phyloP scores from a whole-genome alignment of 2,888 invertebrate species.

The Cremastinae sp. region DNA sequence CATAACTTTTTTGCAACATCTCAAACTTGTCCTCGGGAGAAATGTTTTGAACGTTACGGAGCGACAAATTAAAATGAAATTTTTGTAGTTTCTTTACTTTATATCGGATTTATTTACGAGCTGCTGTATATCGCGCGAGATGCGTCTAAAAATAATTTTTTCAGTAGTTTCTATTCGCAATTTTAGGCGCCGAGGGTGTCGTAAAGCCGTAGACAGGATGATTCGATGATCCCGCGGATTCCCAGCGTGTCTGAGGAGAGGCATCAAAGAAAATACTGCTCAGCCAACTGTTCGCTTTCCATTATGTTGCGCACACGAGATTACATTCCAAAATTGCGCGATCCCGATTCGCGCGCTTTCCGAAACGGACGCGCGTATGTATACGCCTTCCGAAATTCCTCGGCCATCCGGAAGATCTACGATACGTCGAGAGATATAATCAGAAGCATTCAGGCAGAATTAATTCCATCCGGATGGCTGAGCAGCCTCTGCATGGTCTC shows the following conservation, averaged over 20 bases:
- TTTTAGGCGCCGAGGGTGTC: too few relatives aligned
- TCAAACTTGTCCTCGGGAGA: too few relatives aligned
- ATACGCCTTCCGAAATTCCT: slow-evolving; percentile 32
- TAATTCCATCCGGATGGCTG: slow-evolving; percentile 36
- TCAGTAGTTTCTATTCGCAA: too few relatives aligned
- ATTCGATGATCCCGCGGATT: slow-evolving; percentile 19
- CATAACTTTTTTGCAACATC: too few relatives aligned
- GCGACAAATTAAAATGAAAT: too few relatives aligned
- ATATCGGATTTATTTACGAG: too few relatives aligned
- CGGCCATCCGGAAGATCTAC: slow-evolving; percentile 24
- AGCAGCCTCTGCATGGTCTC: too few relatives aligned
- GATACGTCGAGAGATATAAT: slow-evolving; percentile 42
- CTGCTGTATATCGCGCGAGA: too few relatives aligned
- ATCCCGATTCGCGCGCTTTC: slow-evolving; percentile 11
- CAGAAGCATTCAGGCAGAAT: slow-evolving; percentile 33
- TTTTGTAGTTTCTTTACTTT: too few relatives aligned
- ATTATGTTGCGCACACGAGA: slow-evolving; percentile 23
- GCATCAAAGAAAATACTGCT: slow-evolving; percentile 41
- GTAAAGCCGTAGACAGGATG: slow-evolving; percentile 17
- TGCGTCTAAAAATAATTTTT: too few relatives aligned
- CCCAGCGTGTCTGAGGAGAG: neutral
- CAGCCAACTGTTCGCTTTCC: slow-evolving; percentile 41
- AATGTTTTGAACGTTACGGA: too few relatives aligned
- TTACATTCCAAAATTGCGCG: slow-evolving; percentile 37
- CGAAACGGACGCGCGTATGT: neutral